Evolutionary conservation across 1,140 invertebrate species (phyloP), one percentile per base, ranked within the genome.

Genomic region (Drosophila ogumai): DNA sequence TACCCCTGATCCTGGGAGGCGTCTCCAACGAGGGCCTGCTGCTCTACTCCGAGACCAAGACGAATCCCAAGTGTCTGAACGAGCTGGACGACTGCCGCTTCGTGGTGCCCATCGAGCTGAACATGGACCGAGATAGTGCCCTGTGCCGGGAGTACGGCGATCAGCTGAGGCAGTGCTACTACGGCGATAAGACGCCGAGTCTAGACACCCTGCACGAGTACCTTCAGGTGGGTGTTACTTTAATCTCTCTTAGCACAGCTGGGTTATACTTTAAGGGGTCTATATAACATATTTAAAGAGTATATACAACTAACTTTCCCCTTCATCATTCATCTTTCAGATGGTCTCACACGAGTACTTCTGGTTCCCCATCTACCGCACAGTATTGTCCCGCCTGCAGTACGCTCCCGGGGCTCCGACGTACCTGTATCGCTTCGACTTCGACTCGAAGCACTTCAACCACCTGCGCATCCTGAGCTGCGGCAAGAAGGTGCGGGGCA

Each of bases 381-480:
- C 92, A 63, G 79, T 93, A 63, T 86, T 91, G 66, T 82, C 92
- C 10, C 91, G 93, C 67, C 63, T 91, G 56, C 77, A 91, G 59
- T 75, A 93, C 57, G 90, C 92, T 36, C 55, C 73, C 17, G 68
- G 65, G 44, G 90, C 87, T 31, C 93, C 93, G 52, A 92, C 93
- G 44, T 94, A 93, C 91, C 73, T 94, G 25, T 94, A 94, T 59
- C 90, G 93, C 65, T 93, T 94, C 69, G 91, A 93, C 49, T 88
- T 94, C 38, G 92, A 93, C 52, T 91, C 93, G 31, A 90, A 91
- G 74, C 79, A 88, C 60, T 91, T 91, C 43, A 92, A 92, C 61
- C 88, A 92, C 63, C 75, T 88, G 56, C 81, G 91, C 46, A 81
- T 94, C 57, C 92, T 94, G 54, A 92, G 91, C 55, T 92, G 91